Percentiles rank a stretch among this genome's conserved stretches.
These are phyloP conservation scores for Anguilla marmorata DNA, from an alignment of 2,797 vertebrate genomes.

Conservation along the genomic window DNA sequence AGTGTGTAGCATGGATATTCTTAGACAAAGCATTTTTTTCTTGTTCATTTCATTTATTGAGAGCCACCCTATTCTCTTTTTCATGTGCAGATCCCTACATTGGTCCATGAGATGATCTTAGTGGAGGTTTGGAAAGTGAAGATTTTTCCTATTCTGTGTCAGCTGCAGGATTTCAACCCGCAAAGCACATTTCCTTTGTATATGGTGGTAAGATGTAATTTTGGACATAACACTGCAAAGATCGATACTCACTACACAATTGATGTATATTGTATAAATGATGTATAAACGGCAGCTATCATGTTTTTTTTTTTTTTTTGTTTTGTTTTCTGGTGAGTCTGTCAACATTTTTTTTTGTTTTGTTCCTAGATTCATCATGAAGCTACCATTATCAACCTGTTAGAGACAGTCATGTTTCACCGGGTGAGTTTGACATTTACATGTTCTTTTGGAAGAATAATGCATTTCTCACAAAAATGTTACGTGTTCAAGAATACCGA, in stretches of 20 bases:
- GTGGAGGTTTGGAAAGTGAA: constrained; percentile 94
- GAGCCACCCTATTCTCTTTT: neutral
- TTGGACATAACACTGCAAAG: neutral
- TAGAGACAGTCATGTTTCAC: constrained; percentile 91
- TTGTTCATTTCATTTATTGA: neutral
- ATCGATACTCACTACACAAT: neutral
- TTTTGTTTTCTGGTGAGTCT: constrained; percentile 10
- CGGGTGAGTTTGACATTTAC: constrained; percentile 72
- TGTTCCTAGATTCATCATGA: constrained; percentile 85
- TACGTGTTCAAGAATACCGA: neutral
- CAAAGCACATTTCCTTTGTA: constrained; percentile 88
- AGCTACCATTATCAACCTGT: constrained; percentile 89
- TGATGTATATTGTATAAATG: neutral
- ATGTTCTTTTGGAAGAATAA: neutral
- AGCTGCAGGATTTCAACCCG: constrained; percentile 87
- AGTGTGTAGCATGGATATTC: neutral
- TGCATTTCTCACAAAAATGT: neutral
- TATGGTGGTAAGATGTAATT: constrained; percentile 81
- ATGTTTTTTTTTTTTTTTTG: constrained; percentile 1
- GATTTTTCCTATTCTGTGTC: constrained; percentile 85
- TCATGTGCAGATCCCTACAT: constrained; percentile 75
- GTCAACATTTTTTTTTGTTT: constrained; percentile 26
- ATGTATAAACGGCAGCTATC: neutral
- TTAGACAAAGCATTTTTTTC: neutral
- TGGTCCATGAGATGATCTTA: constrained; percentile 86